Conservation (phyloP, 2,888 invertebrate species). For the Blomia tropicalis region DNA sequence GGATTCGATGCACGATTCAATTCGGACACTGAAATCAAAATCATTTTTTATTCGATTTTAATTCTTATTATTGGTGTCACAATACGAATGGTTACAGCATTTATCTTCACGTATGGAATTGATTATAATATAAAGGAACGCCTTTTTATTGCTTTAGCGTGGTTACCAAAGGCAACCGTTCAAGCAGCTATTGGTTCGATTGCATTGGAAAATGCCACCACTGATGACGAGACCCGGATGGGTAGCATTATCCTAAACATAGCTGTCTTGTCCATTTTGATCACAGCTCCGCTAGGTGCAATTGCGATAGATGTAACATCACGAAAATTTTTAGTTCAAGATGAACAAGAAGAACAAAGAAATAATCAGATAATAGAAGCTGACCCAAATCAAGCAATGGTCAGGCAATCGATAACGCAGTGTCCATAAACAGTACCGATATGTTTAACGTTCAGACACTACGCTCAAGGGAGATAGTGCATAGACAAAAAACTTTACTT, state of each 20-base stretch:
- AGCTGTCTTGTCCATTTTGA: constrained; percentile 61
- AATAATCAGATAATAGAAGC: too few species aligned
- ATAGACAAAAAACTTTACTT: too few species aligned
- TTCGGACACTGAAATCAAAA: constrained; percentile 32
- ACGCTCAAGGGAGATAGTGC: too few species aligned
- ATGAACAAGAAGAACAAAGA: too few species aligned
- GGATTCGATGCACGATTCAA: constrained; percentile 52
- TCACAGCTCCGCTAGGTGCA: constrained; percentile 54
- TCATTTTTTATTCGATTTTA: constrained; percentile 32
- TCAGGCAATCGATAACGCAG: too few species aligned
- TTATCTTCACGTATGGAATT: constrained; percentile 44
- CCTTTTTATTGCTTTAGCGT: constrained; percentile 71
- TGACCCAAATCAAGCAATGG: too few species aligned
- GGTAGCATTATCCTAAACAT: constrained; percentile 48
- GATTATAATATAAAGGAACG: constrained; percentile 73
- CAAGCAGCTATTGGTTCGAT: constrained; percentile 52
- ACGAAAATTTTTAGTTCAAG: too few species aligned
- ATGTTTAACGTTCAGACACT: too few species aligned
- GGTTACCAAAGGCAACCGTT: constrained; percentile 96
- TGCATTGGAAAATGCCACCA: constrained; percentile 39
- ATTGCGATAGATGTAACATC: constrained; percentile 7
- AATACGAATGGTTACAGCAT: constrained; percentile 40
- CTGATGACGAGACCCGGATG: not conserved
- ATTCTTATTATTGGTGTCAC: constrained; percentile 41
- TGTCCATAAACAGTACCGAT: too few species aligned